Evolutionary conservation across 1,140 invertebrate genomes (phyloP), one percentile per base, ranked within the genome.

Genomic region (Coenobita brevimanus): DNA sequence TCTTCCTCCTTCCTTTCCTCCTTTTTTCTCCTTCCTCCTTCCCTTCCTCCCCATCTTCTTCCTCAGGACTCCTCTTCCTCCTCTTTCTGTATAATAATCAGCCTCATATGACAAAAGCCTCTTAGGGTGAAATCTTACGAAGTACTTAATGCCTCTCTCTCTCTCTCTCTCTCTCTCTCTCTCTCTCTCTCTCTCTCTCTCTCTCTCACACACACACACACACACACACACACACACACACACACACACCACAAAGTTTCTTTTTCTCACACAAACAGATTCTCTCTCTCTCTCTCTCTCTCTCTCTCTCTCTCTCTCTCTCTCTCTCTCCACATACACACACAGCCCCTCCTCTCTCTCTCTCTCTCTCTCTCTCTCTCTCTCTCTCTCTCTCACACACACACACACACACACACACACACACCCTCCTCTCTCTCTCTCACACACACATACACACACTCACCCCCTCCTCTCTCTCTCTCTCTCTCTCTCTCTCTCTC

Each of bases 111-210:
- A n/a, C n/a, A n/a, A n/a, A n/a, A n/a, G n/a, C n/a, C n/a, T n/a
- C n/a, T n/a, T n/a, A n/a, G n/a, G n/a, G n/a, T n/a, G n/a, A n/a
- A n/a, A n/a, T n/a, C n/a, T n/a, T n/a, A n/a, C n/a, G 57, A 62
- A 62, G 57, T 62, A 62, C 57, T n/a, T n/a, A n/a, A n/a, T n/a
- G 57, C 27, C 2, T 10, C 67, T 71, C 67, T 71, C 67, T 71
- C 67, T 71, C 67, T 71, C 67, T 71, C 67, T 71, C 67, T 71
- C 67, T 71, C 67, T 71, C 67, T 71, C 67, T 71, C 67, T 71
- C 67, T 71, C 67, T 71, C 67, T 71, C 67, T 71, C 67, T 71
- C 67, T 71, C 67, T 71, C 67, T 71, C 67, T 71, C 67, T 71
- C 67, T 71, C 67, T 71, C 67, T 71, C 67, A 24, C 67, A 24